Conservation (phyloP, 1,140 invertebrate species). For the Coelopa frigida region DNA sequence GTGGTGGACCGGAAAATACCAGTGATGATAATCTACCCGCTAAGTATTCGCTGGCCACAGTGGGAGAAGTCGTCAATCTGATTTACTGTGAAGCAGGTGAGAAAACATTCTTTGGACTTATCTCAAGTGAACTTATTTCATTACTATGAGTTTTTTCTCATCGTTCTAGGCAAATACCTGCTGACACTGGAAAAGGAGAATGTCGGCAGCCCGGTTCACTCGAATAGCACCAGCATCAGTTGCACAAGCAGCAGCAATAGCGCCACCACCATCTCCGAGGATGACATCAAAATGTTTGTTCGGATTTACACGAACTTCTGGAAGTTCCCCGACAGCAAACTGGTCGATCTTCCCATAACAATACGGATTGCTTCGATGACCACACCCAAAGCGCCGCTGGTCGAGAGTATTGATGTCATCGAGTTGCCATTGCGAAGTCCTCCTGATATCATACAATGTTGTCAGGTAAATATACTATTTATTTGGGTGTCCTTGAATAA, state of each 20-base stretch:
- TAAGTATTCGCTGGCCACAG: slow-evolving; percentile 34
- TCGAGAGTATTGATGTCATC: slow-evolving; percentile 40
- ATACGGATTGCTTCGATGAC: slow-evolving; percentile 42
- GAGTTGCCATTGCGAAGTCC: slow-evolving; percentile 37
- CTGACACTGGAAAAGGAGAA: slow-evolving; percentile 38
- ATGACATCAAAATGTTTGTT: slow-evolving; percentile 42
- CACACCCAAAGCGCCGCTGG: slow-evolving; percentile 36
- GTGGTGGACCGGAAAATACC: neutral
- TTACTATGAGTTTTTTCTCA: neutral
- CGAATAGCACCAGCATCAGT: slow-evolving; percentile 35
- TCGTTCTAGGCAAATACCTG: slow-evolving; percentile 32
- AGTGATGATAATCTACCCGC: slow-evolving; percentile 10
- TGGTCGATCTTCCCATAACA: slow-evolving; percentile 38
- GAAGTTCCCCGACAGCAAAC: slow-evolving; percentile 37
- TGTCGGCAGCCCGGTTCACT: slow-evolving; percentile 36
- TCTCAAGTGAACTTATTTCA: no score
- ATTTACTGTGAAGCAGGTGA: slow-evolving; percentile 39
- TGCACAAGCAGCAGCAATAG: slow-evolving; percentile 40
- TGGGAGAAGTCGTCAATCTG: slow-evolving; percentile 38
- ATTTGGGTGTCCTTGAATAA: neutral
- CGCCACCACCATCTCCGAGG: slow-evolving; percentile 34
- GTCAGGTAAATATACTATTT: slow-evolving; percentile 14
- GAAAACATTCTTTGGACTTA: no score
- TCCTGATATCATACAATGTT: slow-evolving; percentile 38
- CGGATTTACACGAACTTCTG: slow-evolving; percentile 42